phyloP scores from a whole-genome alignment of 92 coral and sea anemone species.

The Zoanthus sociatus region DNA sequence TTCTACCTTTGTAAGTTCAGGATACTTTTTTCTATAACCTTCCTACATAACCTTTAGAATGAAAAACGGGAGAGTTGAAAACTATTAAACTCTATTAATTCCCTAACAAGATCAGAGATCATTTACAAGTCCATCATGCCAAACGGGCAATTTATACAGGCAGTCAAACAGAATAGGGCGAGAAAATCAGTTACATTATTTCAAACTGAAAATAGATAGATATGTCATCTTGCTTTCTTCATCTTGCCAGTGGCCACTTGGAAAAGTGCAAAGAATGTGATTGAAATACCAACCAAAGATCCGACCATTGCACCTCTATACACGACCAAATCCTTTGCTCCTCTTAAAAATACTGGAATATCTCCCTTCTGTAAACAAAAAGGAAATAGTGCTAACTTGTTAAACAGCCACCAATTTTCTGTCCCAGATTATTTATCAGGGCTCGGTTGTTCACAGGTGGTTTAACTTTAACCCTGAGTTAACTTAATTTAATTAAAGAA shows the following conservation, averaged over 20 bases:
- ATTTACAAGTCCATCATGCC: constrained; percentile 10
- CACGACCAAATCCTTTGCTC: constrained; percentile 76
- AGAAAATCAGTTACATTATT: constrained; percentile 8
- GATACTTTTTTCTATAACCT: no score
- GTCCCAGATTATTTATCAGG: no score
- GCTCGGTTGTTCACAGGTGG: no score
- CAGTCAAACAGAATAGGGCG: neutral
- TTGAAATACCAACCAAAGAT: constrained; percentile 70
- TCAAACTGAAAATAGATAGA: neutral
- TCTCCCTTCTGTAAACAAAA: constrained; percentile 64
- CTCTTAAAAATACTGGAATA: constrained; percentile 82
- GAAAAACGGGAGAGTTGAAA: no score
- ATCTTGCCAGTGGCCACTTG: constrained; percentile 90
- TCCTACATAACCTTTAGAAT: no score
- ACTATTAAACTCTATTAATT: no score
- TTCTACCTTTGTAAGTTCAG: no score
- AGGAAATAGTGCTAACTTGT: no score
- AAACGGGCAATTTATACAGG: constrained; percentile 1
- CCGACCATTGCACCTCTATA: constrained; percentile 82
- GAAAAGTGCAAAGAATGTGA: constrained; percentile 73
- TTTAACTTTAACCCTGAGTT: no score
- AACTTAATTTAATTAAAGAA: no score
- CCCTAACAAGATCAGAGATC: constrained; percentile 4
- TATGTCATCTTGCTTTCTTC: constrained; percentile 69
- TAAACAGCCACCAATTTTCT: no score